Base-by-base conservation (phyloP, 2,113 vertebrate species). In the Cinclus cinclus region DNA sequence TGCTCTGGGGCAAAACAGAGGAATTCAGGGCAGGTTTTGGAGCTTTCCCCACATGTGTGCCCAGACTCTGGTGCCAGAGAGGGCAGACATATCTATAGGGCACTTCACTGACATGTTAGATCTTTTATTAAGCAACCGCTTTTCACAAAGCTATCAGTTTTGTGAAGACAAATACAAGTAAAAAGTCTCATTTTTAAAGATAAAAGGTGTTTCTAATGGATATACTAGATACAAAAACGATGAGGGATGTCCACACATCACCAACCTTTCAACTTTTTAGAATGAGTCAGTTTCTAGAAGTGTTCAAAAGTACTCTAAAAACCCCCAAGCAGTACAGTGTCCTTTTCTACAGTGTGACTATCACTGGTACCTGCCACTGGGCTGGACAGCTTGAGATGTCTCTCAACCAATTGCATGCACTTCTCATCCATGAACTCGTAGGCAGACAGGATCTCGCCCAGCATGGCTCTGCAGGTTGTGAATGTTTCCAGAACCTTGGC, bases 401-500 rank as follows among this genome's bases (percentile, higher is more conserved):
- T 98, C 81, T 98, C 95, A 11, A 99, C 98, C 91, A 99, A 28
- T 63, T 97, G 97, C 98, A 99, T 99, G 90, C 99, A 99, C 58
- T 98, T 98, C 16, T 98, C 94, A 53, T 99, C 99, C 97, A 99
- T 97, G 97, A 99, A 99, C 94, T 99, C 99, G 0, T 95, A 99
- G 4, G 99, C 99, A 7, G 99, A 99, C 71, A 99, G 98, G 95
- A 99, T 98, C 96, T 99, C 99, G 7, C 99, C 99, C 96, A 99
- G 98, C 98, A 98, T 98, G 70, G 96, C 94, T 95, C 96, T 98
- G 97, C 98, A 98, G 56, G 98, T 95, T 73, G 98, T 97, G 95
- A 99, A 99, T 0, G 98, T 98, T 94, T 98, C 97, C 96, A 99
- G 97, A 46, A 99, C 98, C 58, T 98, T 98, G 25, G 97, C 47